phyloP scores from a whole-genome alignment of 2,113 vertebrate genomes.

The Charadrius vociferus region DNA sequence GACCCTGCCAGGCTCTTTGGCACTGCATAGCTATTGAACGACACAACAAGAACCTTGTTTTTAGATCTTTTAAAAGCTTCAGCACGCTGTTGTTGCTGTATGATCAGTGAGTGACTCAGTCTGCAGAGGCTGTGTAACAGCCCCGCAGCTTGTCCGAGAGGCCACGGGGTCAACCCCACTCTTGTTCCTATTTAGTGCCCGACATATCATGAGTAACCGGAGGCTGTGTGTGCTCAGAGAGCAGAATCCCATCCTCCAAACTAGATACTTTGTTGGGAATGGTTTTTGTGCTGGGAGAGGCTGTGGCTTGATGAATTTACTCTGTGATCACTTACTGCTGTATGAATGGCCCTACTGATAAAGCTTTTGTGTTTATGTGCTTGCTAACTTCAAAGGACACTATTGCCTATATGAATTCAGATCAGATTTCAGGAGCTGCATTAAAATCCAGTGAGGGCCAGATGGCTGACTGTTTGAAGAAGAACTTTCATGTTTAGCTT shows the following conservation, averaged over 20 bases:
- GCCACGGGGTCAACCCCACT: background rate
- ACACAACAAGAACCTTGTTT: constrained; percentile 18
- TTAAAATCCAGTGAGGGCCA: constrained; percentile 51
- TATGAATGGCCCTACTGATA: constrained; percentile 53
- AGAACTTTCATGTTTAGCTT: constrained; percentile 47
- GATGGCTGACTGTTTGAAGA: constrained; percentile 64
- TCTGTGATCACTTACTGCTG: background rate
- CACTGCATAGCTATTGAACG: background rate
- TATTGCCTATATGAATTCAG: constrained; percentile 48
- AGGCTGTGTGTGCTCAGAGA: background rate
- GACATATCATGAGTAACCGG: background rate
- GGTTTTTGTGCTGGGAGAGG: background rate
- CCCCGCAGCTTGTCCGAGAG: background rate
- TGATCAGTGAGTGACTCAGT: background rate
- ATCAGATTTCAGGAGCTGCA: constrained; percentile 53
- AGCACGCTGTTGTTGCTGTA: background rate
- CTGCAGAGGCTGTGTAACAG: background rate
- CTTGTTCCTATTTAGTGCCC: background rate
- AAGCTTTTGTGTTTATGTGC: constrained; percentile 59
- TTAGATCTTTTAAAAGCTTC: background rate
- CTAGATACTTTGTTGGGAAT: background rate
- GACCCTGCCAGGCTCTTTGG: background rate
- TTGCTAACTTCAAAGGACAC: constrained; percentile 62
- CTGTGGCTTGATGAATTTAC: constrained; percentile 15
- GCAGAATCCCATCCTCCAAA: background rate